Conservation (phyloP, 2,113 vertebrate genomes). For the Chlorodrepanis virens region DNA sequence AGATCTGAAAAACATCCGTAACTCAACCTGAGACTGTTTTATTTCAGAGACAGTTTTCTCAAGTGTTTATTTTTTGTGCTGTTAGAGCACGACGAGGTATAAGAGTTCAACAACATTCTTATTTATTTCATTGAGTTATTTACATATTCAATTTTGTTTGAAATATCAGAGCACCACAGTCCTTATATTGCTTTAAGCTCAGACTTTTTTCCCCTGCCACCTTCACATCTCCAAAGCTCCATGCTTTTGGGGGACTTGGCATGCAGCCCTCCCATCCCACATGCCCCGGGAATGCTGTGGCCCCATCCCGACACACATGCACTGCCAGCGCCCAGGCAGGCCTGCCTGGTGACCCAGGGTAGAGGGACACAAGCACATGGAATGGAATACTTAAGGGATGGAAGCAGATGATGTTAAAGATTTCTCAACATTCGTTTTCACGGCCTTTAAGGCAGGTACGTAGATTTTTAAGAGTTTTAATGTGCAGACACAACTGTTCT, state of each 20-base stretch:
- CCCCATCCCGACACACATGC: background rate
- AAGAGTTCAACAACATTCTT: background rate
- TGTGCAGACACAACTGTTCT: background rate
- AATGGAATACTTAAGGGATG: background rate
- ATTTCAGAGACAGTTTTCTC: background rate
- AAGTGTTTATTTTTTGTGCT: background rate
- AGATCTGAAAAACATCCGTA: background rate
- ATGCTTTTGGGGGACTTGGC: background rate
- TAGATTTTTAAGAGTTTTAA: background rate
- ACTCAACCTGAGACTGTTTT: background rate
- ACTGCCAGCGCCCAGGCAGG: background rate
- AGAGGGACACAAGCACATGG: background rate
- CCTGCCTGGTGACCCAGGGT: background rate
- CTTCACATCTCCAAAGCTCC: background rate
- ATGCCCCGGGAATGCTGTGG: background rate
- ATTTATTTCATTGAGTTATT: background rate
- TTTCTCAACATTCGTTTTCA: background rate
- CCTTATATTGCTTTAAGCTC: background rate
- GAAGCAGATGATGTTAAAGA: slow-evolving; percentile 7
- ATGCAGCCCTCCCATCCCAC: background rate
- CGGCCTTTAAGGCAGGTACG: background rate
- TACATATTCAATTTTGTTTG: background rate
- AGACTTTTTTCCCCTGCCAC: background rate
- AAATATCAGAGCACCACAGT: background rate
- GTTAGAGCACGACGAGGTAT: background rate